phyloP scores from a whole-genome alignment of 1,140 invertebrate genomes.

The Reticulitermes speratus region DNA sequence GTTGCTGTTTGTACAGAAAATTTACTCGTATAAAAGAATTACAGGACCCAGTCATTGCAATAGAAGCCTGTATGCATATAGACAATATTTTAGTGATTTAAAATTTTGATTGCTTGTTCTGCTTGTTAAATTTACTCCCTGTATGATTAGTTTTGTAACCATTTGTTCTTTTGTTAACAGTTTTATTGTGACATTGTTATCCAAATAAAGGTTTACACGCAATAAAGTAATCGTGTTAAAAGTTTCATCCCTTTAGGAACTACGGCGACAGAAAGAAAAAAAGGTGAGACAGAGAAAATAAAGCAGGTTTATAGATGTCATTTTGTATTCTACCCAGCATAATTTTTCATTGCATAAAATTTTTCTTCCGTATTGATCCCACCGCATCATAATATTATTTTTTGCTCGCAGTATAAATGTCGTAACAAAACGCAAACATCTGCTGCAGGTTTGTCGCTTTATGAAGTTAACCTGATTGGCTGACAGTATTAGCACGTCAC shows the following conservation, averaged over 20 bases:
- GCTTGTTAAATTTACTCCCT: no score
- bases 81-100: no score
- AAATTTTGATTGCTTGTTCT: no score
- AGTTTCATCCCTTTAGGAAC: background rate
- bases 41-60: no score
- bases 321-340: background rate
- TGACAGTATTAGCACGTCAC: constrained; percentile 23
- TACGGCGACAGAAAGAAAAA: background rate
- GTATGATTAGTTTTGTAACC: background rate
- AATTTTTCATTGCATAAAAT: background rate
- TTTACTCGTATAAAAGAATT: no score
- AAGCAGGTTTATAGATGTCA: background rate
- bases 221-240: background rate
- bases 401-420: background rate
- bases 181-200: background rate
- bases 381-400: background rate
- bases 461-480: constrained; percentile 31
- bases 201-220: background rate
- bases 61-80: no score
- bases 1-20: no score
- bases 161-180: background rate
- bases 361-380: background rate
- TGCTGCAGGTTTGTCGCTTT: constrained; percentile 22
- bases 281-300: background rate
- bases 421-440: background rate